Conservation (phyloP, 2,113 vertebrate species). For the Vombatus ursinus region DNA sequence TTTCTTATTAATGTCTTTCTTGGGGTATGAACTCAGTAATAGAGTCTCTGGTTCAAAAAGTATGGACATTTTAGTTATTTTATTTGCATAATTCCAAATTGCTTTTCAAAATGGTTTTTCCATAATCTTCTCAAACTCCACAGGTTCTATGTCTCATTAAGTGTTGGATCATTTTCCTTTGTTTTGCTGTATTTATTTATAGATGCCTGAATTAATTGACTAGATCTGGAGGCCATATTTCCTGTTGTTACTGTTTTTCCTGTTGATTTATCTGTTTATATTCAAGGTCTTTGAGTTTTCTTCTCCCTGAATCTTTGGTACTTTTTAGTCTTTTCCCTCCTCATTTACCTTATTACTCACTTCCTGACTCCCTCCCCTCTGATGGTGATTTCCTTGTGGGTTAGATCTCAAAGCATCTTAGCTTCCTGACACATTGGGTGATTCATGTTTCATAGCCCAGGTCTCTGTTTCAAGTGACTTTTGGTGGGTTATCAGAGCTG, state of each 20-base stretch:
- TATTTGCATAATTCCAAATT: conserved; percentile 1
- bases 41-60: background rate
- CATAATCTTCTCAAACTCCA: background rate
- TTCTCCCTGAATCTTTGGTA: background rate
- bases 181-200: background rate
- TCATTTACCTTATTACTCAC: background rate
- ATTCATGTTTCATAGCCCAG: background rate
- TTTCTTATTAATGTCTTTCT: background rate
- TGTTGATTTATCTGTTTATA: background rate
- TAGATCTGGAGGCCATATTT: background rate
- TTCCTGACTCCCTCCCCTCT: background rate
- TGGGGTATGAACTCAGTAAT: background rate
- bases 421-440: background rate
- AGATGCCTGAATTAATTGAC: background rate
- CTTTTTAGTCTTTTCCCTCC: background rate
- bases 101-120: background rate
- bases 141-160: background rate
- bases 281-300: background rate
- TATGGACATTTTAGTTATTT: background rate
- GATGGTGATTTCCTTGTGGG: background rate
- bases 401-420: background rate
- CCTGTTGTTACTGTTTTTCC: background rate
- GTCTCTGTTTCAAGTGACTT: background rate
- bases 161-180: background rate
- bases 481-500: background rate